Evolutionary conservation across 2,113 vertebrate genomes (phyloP).

Genomic region (Hemichromis elongatus): DNA sequence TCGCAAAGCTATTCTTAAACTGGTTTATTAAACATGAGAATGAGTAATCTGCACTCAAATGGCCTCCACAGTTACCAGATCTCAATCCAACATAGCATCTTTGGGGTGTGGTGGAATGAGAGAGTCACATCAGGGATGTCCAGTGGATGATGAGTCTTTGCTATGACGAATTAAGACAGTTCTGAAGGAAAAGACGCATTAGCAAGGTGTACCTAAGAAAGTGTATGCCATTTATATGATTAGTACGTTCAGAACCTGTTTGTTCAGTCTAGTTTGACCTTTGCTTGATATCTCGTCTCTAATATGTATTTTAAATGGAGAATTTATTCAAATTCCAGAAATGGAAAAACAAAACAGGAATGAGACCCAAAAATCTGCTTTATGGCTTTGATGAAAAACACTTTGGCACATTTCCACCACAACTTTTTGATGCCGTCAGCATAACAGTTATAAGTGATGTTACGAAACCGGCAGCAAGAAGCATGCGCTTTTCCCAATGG

Average conservation of each 20-base stretch:
- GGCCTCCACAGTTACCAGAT: neutral
- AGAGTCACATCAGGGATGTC: neutral
- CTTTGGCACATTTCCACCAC: neutral
- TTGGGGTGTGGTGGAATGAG: neutral
- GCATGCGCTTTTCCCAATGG: neutral
- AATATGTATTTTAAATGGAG: neutral
- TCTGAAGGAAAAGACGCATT: neutral
- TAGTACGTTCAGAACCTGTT: neutral
- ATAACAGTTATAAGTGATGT: neutral
- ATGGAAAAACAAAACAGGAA: neutral
- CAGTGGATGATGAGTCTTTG: neutral
- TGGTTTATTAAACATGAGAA: neutral
- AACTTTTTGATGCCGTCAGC: neutral
- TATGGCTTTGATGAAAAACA: neutral
- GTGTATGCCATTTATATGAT: neutral
- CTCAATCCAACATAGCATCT: neutral
- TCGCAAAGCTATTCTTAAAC: neutral
- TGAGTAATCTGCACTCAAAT: neutral
- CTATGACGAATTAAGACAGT: neutral
- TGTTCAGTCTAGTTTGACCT: neutral
- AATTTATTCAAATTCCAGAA: neutral
- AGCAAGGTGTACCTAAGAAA: neutral
- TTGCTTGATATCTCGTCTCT: neutral
- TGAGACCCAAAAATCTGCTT: neutral
- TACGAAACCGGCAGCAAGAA: neutral